These are phyloP conservation scores for Cyclopterus lumpus DNA, from an alignment of 2,797 vertebrate species.

Conservation along the genomic window DNA sequence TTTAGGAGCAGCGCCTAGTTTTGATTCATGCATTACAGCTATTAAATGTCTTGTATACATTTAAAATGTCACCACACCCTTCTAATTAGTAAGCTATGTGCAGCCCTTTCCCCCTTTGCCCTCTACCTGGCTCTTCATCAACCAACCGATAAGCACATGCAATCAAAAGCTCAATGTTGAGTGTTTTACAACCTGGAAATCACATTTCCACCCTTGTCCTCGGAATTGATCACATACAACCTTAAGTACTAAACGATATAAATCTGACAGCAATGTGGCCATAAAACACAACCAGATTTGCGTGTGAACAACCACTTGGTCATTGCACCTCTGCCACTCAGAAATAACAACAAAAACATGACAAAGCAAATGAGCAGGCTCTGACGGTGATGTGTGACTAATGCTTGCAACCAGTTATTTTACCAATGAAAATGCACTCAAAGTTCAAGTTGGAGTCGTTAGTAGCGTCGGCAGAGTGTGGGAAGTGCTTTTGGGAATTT, in stretches of 20 bases:
- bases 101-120: background rate
- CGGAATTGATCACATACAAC: conserved; percentile 44
- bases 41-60: conserved; percentile 1
- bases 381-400: conserved; percentile 21
- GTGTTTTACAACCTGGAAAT: conserved; percentile 51
- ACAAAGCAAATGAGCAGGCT: conserved; percentile 12
- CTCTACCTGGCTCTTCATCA: conserved; percentile 25
- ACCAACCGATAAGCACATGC: conserved; percentile 17
- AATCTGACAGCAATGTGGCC: conserved; percentile 42
- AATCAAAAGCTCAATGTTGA: conserved; percentile 2
- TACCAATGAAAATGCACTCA: conserved; percentile 7
- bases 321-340: conserved; percentile 23
- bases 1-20: background rate
- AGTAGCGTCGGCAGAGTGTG: background rate
- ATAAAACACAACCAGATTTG: conserved; percentile 52
- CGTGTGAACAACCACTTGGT: conserved; percentile 48
- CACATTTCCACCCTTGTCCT: conserved; percentile 45
- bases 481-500: conserved; percentile 12
- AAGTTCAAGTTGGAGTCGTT: conserved; percentile 31
- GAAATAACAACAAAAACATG: conserved; percentile 31
- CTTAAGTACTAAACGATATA: conserved; percentile 30
- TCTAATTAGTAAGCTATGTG: conserved; percentile 23
- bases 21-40: background rate
- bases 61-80: conserved; percentile 11
- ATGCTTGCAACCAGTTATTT: conserved; percentile 34